Base-by-base conservation (phyloP, 2,797 vertebrate species). In the Sebastes itinus region DNA sequence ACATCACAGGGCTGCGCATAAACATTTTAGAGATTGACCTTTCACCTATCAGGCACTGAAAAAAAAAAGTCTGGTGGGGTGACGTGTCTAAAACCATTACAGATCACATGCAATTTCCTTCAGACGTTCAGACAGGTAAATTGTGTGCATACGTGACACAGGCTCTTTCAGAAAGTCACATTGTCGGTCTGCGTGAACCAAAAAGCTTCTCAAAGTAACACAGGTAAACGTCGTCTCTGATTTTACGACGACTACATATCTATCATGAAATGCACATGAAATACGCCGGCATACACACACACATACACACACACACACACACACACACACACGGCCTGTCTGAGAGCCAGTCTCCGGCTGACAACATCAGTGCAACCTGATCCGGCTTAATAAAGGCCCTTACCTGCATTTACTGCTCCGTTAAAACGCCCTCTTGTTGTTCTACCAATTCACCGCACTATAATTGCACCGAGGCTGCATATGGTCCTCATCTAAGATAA, bases 401-500 rank as follows among this genome's bases (percentile, higher is more conserved):
- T 92, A 95, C 93, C 94, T 95, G 93, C 90, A 74, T 94, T 94
- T 94, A 94, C 87, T 82, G 92, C 91, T 88, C 90, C 68, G 93
- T 94, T 92, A 93, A 95, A 93, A 91, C 79, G 69, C 85, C 85
- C 79, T 88, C 83, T 85, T 94, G 93, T 95, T 94, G 93, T 94
- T 92, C 89, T 90, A 91, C 90, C 89, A 80, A 91, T 94, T 95
- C 92, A 92, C 87, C 88, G 78, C 88, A 73, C 84, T 81, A 67
- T 91, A 90, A 93, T 92, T 93, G 89, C 84, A 63, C 87, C 56
- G 85, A 66, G 88, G 87, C 88, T 90, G 86, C 93, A 95, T 90
- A 91, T 95, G 94, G 90, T 94, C 92, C 91, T 94, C 90, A 95
- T 95, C 94, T 95, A 77, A 89, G 92, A 93, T 94, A 85, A 95